Base-by-base conservation (phyloP, 2,113 vertebrate genomes). In the Aplodontia rufa region DNA sequence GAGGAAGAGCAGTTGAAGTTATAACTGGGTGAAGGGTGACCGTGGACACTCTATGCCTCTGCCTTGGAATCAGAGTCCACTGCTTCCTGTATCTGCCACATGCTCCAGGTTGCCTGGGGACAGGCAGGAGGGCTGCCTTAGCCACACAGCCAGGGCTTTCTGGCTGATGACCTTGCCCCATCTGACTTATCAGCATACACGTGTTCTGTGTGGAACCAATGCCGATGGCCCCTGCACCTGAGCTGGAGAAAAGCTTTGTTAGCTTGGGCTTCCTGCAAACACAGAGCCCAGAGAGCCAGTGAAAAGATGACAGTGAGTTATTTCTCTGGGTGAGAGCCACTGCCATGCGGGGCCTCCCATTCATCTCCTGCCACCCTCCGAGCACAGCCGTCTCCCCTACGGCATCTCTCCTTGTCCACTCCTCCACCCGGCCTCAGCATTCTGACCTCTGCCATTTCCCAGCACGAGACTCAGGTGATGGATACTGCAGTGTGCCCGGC, bases 381-480 rank as follows among this genome's bases (percentile, higher is more conserved):
- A 4, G 37, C 14, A 2, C 0, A 19, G 37, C 26, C 53, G 60
- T 40, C 32, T 35, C 0, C 0, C 8, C 2, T 4, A 1, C 13
- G 2, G 0, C 8, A 45, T 28, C 40, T n/a, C 8, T 3, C 80
- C 10, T 17, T 13, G 20, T 17, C 20, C 35, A 28, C 2, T 10
- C 24, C 16, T 40, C 26, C 26, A 19, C 35, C 90, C 30, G 5
- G n/a, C n/a, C 4, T 22, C 53, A 55, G 53, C 53, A 55, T 55
- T 13, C n/a, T n/a, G n/a, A n/a, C n/a, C n/a, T n/a, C n/a, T n/a
- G n/a, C n/a, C n/a, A n/a, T n/a, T n/a, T n/a, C n/a, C n/a, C n/a
- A n/a, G n/a, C n/a, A n/a, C n/a, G n/a, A n/a, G n/a, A n/a, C n/a
- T n/a, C n/a, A n/a, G n/a, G n/a, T n/a, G n/a, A n/a, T n/a, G n/a